These are phyloP conservation scores for Tachysurus fulvidraco DNA, from an alignment of 2,113 vertebrate species.

Conservation along the genomic window DNA sequence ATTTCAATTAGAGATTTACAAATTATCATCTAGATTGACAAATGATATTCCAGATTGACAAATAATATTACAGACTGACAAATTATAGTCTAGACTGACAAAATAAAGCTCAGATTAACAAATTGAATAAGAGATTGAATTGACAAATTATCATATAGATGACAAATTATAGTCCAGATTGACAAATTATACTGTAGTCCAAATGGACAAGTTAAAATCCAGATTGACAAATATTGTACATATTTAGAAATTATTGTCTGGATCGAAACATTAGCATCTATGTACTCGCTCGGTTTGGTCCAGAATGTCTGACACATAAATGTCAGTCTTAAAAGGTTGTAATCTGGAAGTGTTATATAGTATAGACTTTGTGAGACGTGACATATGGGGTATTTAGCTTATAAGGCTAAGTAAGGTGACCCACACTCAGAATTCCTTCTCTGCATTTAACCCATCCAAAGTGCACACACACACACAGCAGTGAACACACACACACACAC, in stretches of 20 bases:
- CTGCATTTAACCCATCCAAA: too few relatives aligned
- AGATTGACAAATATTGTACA: background rate
- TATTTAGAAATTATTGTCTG: background rate
- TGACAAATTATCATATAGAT: background rate
- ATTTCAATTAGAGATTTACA: background rate
- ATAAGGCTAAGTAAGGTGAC: too few relatives aligned
- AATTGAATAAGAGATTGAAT: background rate
- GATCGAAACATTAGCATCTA: background rate
- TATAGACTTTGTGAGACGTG: too few relatives aligned
- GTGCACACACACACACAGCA: too few relatives aligned
- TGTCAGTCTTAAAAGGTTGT: background rate
- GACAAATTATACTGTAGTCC: background rate
- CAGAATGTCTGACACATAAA: too few relatives aligned
- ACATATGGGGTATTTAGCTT: too few relatives aligned
- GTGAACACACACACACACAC: too few relatives aligned
- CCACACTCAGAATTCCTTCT: too few relatives aligned
- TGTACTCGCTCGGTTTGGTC: too few relatives aligned
- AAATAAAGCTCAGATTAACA: background rate
- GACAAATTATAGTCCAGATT: background rate
- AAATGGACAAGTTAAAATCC: background rate
- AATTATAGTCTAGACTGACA: background rate
- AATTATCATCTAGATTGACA: background rate
- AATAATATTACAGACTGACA: background rate
- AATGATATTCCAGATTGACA: background rate
- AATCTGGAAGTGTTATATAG: background rate